Conservation (phyloP, 2,113 vertebrate species). For the Hippopotamus amphibius region DNA sequence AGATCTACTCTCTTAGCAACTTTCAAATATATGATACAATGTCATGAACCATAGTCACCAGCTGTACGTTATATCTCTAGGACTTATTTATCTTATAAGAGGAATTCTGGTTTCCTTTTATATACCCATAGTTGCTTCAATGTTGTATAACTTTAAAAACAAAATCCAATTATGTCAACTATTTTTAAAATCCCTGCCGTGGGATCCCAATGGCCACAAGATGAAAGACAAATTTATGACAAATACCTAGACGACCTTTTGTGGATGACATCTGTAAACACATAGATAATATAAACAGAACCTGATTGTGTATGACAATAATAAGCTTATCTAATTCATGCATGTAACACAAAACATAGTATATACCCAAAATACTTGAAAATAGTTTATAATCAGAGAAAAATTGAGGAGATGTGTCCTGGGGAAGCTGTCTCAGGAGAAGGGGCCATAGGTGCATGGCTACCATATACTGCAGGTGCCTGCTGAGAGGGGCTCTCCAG, state of each 20-base stretch:
- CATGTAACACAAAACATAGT: background rate
- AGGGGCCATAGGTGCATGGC: fast-evolving
- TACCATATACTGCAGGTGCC: fast-evolving
- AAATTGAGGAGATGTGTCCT: background rate
- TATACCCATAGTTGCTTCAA: background rate
- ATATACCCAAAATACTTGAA: background rate
- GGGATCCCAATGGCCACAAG: background rate
- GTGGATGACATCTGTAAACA: background rate
- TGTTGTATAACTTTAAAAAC: background rate
- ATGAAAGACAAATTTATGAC: background rate
- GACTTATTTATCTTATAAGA: background rate
- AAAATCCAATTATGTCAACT: background rate
- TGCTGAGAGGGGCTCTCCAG: too few species aligned
- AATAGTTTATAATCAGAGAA: background rate
- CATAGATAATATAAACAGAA: background rate
- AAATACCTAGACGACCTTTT: background rate
- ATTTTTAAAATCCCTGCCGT: background rate
- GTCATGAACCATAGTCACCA: background rate
- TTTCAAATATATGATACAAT: background rate
- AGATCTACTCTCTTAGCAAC: background rate
- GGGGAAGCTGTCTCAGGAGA: background rate
- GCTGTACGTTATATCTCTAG: background rate
- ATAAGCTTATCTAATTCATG: background rate
- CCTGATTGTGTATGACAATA: background rate
- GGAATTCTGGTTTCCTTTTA: background rate